These are phyloP conservation scores for Pygoscelis antarcticus DNA, from an alignment of 2,113 vertebrate genomes.

Conservation along the genomic window DNA sequence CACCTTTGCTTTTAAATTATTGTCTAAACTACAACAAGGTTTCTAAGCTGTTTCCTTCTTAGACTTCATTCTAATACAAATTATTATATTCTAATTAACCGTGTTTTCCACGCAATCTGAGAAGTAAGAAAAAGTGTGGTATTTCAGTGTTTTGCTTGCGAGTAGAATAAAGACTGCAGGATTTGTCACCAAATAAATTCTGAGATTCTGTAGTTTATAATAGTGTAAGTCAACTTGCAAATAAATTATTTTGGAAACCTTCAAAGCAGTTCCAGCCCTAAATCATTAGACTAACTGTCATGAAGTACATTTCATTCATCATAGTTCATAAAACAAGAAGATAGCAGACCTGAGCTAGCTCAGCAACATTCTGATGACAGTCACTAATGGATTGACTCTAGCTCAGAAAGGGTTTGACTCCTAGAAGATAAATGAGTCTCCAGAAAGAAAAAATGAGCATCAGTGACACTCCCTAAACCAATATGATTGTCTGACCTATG, in stretches of 20 bases:
- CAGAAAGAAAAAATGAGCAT: background rate
- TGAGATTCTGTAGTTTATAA: background rate
- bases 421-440: background rate
- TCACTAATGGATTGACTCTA: slow-evolving; percentile 3
- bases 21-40: background rate
- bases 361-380: background rate
- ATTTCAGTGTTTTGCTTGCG: background rate
- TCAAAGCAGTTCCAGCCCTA: background rate
- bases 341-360: background rate
- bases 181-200: background rate
- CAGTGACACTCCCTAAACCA: background rate
- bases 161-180: background rate
- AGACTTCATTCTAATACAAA: background rate
- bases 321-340: background rate
- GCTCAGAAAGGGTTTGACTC: background rate
- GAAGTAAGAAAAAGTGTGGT: background rate
- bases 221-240: background rate
- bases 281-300: background rate
- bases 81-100: background rate
- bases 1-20: background rate
- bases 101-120: background rate
- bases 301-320: background rate
- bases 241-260: background rate
- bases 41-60: background rate
- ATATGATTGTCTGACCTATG: background rate